Conservation (phyloP, 2,113 vertebrate genomes). For the Ceyx melanurus region DNA sequence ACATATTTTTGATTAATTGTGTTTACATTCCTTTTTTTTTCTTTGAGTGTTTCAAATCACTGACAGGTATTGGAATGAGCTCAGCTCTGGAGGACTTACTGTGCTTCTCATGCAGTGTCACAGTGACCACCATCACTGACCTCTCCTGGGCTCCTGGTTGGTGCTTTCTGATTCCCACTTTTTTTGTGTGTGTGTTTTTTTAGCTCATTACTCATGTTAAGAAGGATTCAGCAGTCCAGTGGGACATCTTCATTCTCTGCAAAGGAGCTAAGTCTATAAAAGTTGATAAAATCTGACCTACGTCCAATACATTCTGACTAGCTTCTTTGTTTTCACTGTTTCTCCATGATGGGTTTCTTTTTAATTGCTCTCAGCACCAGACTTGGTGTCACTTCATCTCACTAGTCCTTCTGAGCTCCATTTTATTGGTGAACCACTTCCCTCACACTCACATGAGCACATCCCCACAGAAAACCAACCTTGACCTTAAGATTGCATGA, state of each 20-base stretch:
- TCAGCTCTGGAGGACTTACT: background rate
- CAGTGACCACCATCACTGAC: background rate
- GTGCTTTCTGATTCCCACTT: background rate
- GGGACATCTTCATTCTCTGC: background rate
- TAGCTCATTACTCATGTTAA: background rate
- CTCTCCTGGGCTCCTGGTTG: background rate
- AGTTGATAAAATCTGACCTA: background rate
- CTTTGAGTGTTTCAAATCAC: background rate
- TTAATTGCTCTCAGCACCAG: background rate
- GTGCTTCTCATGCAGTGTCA: background rate
- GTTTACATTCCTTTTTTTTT: slow-evolving; percentile 13
- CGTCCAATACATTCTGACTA: background rate
- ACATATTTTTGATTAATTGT: background rate
- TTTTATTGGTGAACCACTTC: background rate
- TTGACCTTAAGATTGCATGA: background rate
- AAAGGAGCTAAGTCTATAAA: background rate
- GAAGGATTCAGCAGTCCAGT: background rate
- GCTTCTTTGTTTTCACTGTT: background rate
- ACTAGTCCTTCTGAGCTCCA: background rate
- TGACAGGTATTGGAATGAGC: background rate
- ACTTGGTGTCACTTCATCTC: background rate
- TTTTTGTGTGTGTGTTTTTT: background rate
- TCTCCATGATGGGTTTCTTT: background rate
- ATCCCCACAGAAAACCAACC: background rate
- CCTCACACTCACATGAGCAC: background rate